Conservation (phyloP, 1,140 invertebrate species). For the Tetramorium parvispinum region DNA sequence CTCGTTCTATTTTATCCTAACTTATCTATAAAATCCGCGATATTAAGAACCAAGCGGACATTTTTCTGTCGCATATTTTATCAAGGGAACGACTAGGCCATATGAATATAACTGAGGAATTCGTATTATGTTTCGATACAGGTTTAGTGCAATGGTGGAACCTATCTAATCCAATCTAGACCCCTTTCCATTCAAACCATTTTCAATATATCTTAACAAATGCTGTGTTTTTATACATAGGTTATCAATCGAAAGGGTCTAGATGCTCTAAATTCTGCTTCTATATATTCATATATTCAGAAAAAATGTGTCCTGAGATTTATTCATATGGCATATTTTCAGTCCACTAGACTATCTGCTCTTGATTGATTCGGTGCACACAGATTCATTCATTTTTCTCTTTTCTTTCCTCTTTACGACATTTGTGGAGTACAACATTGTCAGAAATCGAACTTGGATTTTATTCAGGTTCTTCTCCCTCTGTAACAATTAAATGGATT, state of each 20-base stretch:
- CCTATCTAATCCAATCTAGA: conserved; percentile 64
- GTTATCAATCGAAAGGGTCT: conserved; percentile 55
- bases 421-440: conserved; percentile 48
- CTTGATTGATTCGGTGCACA: conserved; percentile 66
- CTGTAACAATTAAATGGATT: conserved; percentile 62
- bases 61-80: conserved; percentile 60
- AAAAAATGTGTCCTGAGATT: conserved; percentile 65
- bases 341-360: conserved; percentile 65
- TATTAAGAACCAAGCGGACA: conserved; percentile 65
- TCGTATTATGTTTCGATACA: conserved; percentile 42
- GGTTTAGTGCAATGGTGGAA: conserved; percentile 46
- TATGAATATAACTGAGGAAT: conserved; percentile 73
- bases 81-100: conserved; percentile 71
- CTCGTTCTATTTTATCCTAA: conserved; percentile 63
- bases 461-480: conserved; percentile 81
- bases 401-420: conserved; percentile 29
- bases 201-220: conserved; percentile 62
- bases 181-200: conserved; percentile 41
- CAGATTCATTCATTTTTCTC: conserved; percentile 54
- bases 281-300: conserved; percentile 48
- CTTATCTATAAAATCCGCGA: conserved; percentile 69
- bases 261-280: conserved; percentile 53
- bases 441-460: conserved; percentile 35
- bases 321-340: conserved; percentile 75
- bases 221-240: conserved; percentile 64